phyloP scores from a whole-genome alignment of 2,888 invertebrate species.

The Cryptocephalus primarius region DNA sequence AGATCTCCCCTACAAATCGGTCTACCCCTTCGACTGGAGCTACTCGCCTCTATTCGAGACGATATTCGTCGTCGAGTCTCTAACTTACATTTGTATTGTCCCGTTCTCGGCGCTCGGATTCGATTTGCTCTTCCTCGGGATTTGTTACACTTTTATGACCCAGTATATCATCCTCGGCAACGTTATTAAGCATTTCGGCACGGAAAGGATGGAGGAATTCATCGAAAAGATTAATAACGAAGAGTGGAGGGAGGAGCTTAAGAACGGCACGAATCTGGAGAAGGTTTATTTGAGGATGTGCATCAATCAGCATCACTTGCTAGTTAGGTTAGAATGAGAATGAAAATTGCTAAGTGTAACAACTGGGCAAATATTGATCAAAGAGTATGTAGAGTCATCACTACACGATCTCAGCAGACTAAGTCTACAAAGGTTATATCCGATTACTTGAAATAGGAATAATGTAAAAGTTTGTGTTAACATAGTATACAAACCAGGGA shows the following conservation, averaged over 20 bases:
- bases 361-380: too few species aligned
- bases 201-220: not conserved
- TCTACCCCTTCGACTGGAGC: conserved; percentile 10
- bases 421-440: too few species aligned
- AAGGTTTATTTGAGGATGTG: conserved; percentile 4
- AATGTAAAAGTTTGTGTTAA: too few species aligned
- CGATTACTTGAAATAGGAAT: too few species aligned
- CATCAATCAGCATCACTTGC: conserved; percentile 9
- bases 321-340: conserved; percentile 1
- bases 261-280: too few species aligned
- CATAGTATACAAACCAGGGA: too few species aligned
- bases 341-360: too few species aligned
- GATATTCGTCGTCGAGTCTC: conserved; percentile 5
- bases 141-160: conserved; percentile 7
- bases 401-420: too few species aligned
- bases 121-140: conserved; percentile 11
- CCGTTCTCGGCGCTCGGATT: conserved; percentile 6
- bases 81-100: conserved; percentile 7
- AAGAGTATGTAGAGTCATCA: too few species aligned
- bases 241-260: too few species aligned
- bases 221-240: too few species aligned
- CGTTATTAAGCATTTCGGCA: conserved; percentile 6
- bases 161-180: conserved; percentile 9
- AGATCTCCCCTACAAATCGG: conserved; percentile 8
- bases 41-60: conserved; percentile 9